Percentiles rank a stretch among this genome's conserved stretches.
Conservation (phyloP, 1,140 invertebrate species). For the Oryctes rhinoceros region DNA sequence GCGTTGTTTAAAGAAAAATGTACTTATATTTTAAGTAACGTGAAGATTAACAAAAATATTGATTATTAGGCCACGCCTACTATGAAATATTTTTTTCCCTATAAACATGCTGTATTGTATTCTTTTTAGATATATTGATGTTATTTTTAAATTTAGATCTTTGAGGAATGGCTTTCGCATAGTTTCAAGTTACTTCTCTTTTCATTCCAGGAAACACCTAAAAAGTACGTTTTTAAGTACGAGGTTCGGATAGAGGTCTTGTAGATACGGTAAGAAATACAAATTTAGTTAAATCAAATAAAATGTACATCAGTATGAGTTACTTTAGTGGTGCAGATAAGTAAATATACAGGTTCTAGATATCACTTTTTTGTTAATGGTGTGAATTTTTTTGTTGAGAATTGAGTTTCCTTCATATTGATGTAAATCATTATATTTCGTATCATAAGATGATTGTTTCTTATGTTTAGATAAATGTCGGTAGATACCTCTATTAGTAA, state of each 20-base stretch:
- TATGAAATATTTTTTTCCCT: too few species aligned
- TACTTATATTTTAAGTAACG: too few species aligned
- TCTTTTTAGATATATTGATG: too few species aligned
- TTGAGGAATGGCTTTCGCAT: background rate
- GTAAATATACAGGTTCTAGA: slow-evolving; percentile 26
- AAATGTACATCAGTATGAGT: slow-evolving; percentile 35
- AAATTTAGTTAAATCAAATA: slow-evolving; percentile 33
- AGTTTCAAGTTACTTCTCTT: slow-evolving; percentile 15
- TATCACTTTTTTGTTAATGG: background rate
- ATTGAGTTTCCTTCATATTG: slow-evolving; percentile 3
- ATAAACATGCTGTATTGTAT: too few species aligned
- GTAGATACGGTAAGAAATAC: slow-evolving; percentile 29
- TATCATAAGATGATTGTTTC: slow-evolving; percentile 16
- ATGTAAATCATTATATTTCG: slow-evolving; percentile 28
- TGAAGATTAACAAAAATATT: too few species aligned
- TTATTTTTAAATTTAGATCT: background rate
- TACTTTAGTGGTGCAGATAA: background rate
- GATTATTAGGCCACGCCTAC: too few species aligned
- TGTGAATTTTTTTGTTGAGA: background rate
- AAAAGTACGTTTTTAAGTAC: slow-evolving; percentile 32
- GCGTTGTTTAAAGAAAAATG: too few species aligned
- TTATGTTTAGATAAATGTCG: slow-evolving; percentile 16
- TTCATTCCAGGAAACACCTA: slow-evolving; percentile 26
- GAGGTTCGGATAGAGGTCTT: background rate
- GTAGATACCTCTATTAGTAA: background rate